phyloP scores from a whole-genome alignment of 1,140 invertebrate species.

The Aleiodes sp. region DNA sequence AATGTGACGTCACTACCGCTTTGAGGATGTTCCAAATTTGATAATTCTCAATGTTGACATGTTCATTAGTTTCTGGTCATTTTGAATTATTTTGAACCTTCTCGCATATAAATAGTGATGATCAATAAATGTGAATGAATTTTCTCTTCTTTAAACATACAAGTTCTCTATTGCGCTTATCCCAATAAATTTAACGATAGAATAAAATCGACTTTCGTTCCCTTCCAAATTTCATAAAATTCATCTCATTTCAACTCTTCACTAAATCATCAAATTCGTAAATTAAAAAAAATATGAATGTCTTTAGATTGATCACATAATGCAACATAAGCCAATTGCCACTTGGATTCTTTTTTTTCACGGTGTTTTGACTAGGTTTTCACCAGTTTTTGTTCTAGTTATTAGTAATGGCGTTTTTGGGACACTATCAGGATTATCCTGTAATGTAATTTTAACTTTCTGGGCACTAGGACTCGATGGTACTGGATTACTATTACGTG shows the following conservation, averaged over 20 bases:
- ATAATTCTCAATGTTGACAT: too few relatives aligned
- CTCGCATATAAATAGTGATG: too few relatives aligned
- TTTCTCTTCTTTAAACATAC: too few relatives aligned
- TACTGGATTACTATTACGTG: constrained; percentile 38
- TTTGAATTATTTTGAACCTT: too few relatives aligned
- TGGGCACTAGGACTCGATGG: constrained; percentile 59
- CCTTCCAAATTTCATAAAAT: not conserved
- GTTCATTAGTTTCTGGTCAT: too few relatives aligned
- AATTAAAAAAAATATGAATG: not conserved
- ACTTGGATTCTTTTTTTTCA: too few relatives aligned
- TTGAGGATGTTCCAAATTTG: too few relatives aligned
- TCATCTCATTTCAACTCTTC: not conserved
- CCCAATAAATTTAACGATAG: too few relatives aligned
- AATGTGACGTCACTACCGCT: too few relatives aligned
- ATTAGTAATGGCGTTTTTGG: constrained; percentile 64
- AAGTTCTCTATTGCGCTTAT: too few relatives aligned
- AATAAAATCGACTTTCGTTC: not conserved
- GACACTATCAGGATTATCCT: constrained; percentile 63
- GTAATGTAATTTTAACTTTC: constrained; percentile 61
- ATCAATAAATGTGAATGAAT: too few relatives aligned
- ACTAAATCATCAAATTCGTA: not conserved
- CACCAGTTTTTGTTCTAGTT: constrained; percentile 56
- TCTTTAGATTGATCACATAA: not conserved
- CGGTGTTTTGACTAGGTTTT: constrained; percentile 61
- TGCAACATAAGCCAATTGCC: not conserved